Base-by-base conservation (phyloP, 2,113 vertebrate species). In the Neotragus pygmaeus region DNA sequence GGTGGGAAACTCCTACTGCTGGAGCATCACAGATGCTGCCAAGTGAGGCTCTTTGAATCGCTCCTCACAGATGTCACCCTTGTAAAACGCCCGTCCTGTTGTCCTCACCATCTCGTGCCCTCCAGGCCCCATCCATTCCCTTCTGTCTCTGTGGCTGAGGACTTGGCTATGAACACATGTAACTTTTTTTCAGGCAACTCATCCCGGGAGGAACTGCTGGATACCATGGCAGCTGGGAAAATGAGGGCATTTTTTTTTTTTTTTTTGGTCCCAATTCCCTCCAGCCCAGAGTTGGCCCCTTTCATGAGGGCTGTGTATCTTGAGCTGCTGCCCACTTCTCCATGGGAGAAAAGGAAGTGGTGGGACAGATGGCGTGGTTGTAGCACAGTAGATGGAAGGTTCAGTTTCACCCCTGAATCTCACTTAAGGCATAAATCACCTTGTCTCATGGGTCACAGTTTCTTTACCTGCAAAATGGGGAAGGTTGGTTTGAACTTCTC, bases 321-420 rank as follows among this genome's bases (percentile, higher is more conserved):
- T 0, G 7, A 84, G 57, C 17, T 3, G 7, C 28, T 28, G 15
- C n/a, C 10, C 8, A 36, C n/a, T 39, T 39, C 60, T 82, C 2
- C 25, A 1, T 17, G 23, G 30, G 17, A 51, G 47, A 7, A 60
- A 43, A 75, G 58, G 28, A 25, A 5, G 12, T 23, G 27, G 58
- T 33, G 3, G 16, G 70, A 85, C 3, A 17, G n/a, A 33, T 0
- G 21, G 85, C 9, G 9, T 39, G 90, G 6, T 43, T 10, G 17
- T 39, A 19, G 14, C 0, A 0, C 6, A 5, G 39, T n/a, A 5
- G 39, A 19, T 47, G 88, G 23, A 6, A 4, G 36, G 6, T 43
- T 80, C 47, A 5, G 33, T 39, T 77, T 88, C 10, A 19, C 28
- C 49, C 30, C 19, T 23, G 19, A 30, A 33, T 28, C 21, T 80